A percentile compares a stretch with the other conserved stretches of the same genome.
These are phyloP conservation scores for Ceratitis capitata DNA, from an alignment of 1,140 invertebrate genomes.

Conservation along the genomic window DNA sequence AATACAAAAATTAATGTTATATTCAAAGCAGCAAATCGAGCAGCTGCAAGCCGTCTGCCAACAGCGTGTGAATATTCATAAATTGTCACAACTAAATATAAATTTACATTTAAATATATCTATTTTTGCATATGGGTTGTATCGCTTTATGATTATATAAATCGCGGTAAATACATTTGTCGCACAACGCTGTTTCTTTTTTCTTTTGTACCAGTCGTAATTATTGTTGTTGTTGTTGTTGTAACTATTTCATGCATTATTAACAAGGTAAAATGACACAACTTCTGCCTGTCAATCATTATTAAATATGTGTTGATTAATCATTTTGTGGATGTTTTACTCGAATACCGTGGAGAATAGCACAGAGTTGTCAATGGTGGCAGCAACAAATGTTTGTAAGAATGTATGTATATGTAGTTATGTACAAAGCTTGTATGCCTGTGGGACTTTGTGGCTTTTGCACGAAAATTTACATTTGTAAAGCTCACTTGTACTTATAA, in stretches of 20 bases:
- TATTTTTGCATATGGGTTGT: background rate
- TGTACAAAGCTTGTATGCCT: background rate
- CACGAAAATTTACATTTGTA: background rate
- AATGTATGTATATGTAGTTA: background rate
- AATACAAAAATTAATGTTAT: background rate
- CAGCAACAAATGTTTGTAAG: background rate
- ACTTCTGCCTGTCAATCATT: slow-evolving; percentile 35
- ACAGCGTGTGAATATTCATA: background rate
- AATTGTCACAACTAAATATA: background rate
- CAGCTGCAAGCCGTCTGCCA: background rate
- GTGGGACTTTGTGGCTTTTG: slow-evolving; percentile 3
- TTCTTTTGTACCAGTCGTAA: background rate
- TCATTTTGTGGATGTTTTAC: slow-evolving; percentile 27
- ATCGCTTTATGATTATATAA: slow-evolving; percentile 7
- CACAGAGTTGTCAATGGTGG: background rate
- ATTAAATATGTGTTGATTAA: slow-evolving; percentile 36
- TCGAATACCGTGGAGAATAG: background rate
- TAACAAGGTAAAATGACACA: slow-evolving; percentile 34
- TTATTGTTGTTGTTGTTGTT: background rate
- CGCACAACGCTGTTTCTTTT: background rate
- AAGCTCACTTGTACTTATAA: background rate
- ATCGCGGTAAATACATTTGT: background rate
- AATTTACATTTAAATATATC: background rate
- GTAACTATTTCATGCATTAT: slow-evolving; percentile 21
- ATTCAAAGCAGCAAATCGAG: background rate